Conservation (phyloP, 2,113 vertebrate genomes). For the Hypocryptadius cinnamomeus region DNA sequence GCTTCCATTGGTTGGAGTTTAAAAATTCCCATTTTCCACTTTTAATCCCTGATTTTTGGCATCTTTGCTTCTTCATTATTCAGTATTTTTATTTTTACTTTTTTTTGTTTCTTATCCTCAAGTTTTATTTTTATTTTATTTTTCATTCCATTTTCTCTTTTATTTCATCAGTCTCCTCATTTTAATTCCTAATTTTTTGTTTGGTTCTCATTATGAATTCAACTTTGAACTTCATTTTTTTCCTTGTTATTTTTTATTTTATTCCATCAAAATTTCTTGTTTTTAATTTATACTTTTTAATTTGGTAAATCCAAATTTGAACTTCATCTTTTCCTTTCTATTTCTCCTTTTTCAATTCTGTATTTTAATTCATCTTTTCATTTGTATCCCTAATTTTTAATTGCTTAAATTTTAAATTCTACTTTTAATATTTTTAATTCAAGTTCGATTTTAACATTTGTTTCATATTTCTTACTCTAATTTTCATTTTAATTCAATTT, state of each 20-base stretch:
- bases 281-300: background rate
- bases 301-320: background rate
- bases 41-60: background rate
- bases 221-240: background rate
- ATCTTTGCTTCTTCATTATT: background rate
- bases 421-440: background rate
- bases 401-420: background rate
- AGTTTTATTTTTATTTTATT: background rate
- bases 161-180: background rate
- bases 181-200: background rate
- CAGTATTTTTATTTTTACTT: too few species aligned
- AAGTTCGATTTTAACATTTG: background rate
- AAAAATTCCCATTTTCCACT: background rate
- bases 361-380: background rate
- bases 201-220: background rate
- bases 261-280: background rate
- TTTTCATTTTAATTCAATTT: background rate
- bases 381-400: background rate
- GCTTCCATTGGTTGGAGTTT: too few species aligned
- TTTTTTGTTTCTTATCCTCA: background rate
- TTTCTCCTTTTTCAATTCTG: background rate
- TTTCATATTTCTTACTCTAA: background rate
- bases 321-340: background rate
- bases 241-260: background rate
- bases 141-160: background rate